Base-by-base conservation (phyloP, 2,113 vertebrate species). In the Butorides virescens region DNA sequence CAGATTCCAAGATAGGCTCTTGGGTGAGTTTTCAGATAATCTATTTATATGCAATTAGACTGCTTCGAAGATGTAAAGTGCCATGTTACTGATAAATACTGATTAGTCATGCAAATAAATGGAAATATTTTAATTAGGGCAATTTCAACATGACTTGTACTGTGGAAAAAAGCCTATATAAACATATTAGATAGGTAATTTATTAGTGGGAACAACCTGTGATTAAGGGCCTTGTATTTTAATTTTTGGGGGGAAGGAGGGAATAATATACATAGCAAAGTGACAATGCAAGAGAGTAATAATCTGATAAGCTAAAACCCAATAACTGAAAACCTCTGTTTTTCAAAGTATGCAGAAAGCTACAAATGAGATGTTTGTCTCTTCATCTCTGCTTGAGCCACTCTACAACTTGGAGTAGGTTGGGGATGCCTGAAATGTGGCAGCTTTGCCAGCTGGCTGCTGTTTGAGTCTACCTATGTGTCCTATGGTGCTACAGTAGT, bases 81-180 rank as follows among this genome's bases (percentile, higher is more conserved):
- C 18, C 10, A 17, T 19, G 39, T 88, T 92, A 61, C 86, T 90
- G 91, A 89, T 85, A 89, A 95, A 56, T 63, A 81, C 80, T 53
- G 53, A 78, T 96, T 95, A 95, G 78, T 78, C 81, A 92, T 85
- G 74, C 86, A 95, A 95, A 93, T 93, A 94, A 92, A 85, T 47
- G 6, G 46, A 85, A 86, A 68, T 90, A 55, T 80, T 94, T 95
- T 91, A 93, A 95, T 95, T 73, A 91, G 73, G 59, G 42, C 62
- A 93, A 79, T 76, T 93, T 89, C 83, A 82, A 56, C 53, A 81
- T 90, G 80, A 85, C 80, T 91, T 0, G 0, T 73, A 55, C 76
- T 79, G 49, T 81, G 77, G 50, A 96, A 75, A 72, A 91, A 18
- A 70, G 46, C 17, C 53, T 63, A n/a, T 85, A 62, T 82, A 83